Evolutionary conservation across 2,797 vertebrate genomes (phyloP), one percentile per base, ranked within the genome.

Genomic region (Sebastes kiyomatsui): DNA sequence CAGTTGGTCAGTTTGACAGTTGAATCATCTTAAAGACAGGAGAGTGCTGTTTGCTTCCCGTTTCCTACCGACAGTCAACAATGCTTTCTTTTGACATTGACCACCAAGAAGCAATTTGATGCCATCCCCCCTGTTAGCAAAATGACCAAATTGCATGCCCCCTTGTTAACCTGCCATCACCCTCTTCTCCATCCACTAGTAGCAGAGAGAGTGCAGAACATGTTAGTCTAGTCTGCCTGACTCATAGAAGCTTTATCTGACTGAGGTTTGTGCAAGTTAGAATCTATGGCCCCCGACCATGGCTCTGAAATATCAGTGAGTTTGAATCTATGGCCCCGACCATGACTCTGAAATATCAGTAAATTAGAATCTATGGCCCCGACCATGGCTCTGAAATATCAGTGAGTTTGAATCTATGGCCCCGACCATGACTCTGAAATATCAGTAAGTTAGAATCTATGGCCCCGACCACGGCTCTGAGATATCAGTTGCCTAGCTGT

Each of bases 331-430:
- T 2, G 42, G 42, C 6, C 42, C 16, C 2, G 16, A 49, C 16
- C 42, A 20, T 0, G 42, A 0, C 42, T 49, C 42, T 20, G 18
- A 49, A 0, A 49, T 49, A 2, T 20, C 46, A 20, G 18, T 49
- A 0, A 27, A 13, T 14, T 16, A 4, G 6, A 58, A 27, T 25
- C 25, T 25, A 49, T 49, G 46, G 46, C 7, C 18, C 2, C 18
- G 2, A 49, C 46, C 46, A 49, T 1, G 18, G 0, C 16, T 49
- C 46, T 20, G 46, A 49, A 2, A 46, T 46, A 46, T 18, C 16
- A 46, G 16, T 7, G 0, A 46, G 16, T 46, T 46, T 0, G 16
- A 46, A 18, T 18, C 42, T 18, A 46, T 18, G 42, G 42, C 6
- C 14, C 16, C 42, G 6, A 46, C 6, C 42, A 46, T 1, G 16